Evolutionary conservation across 2,797 vertebrate genomes (phyloP), one percentile per base, ranked within the genome.

Genomic region (Peromyscus nudipes): DNA sequence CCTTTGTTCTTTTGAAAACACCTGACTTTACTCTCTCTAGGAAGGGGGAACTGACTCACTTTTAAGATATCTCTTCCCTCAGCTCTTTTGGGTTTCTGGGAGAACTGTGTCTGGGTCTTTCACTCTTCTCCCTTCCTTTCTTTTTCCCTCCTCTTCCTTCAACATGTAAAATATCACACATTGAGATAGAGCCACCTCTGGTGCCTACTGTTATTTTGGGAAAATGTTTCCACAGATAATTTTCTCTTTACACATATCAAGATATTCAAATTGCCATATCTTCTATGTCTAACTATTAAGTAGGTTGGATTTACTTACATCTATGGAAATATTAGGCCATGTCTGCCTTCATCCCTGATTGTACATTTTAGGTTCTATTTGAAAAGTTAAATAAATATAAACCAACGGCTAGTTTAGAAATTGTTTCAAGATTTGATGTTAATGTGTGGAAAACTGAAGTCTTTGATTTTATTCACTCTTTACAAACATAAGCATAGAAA

Each of bases 391-490:
- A 43, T 25, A 89, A 79, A 67, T 27, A 80, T 87, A 93, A 46
- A 13, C 11, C 4, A 60, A 34, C 34, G 71, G 11, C 17, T 60
- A 4, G 13, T 27, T 21, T 90, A 34, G 31, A 57, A 94, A 84
- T 81, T 64, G 75, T 76, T 64, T 80, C 6, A 89, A 76, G 57
- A 27, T 43, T 40, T 23, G 40, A 34, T 5, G 71, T 90, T 71
- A 82, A 91, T 76, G 62, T 52, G 64, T 60, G 25, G 4, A 84
- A 19, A 94, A 64, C 5, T 46, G 13, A 62, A 2, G 80, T 91
- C 19, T 27, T 92, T 94, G 84, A 43, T 65, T 82, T 85, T 73
- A 92, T n/a, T 65, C 10, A n/a, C 37, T 81, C 52, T 95, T 96
- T 77, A 19, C 3, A 83, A 83, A 82, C 64, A 90, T 31, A 37